Evolutionary conservation across 2,888 invertebrate species (phyloP), one percentile per base, ranked within the genome.

Genomic region (Ceriagrion tenellum): DNA sequence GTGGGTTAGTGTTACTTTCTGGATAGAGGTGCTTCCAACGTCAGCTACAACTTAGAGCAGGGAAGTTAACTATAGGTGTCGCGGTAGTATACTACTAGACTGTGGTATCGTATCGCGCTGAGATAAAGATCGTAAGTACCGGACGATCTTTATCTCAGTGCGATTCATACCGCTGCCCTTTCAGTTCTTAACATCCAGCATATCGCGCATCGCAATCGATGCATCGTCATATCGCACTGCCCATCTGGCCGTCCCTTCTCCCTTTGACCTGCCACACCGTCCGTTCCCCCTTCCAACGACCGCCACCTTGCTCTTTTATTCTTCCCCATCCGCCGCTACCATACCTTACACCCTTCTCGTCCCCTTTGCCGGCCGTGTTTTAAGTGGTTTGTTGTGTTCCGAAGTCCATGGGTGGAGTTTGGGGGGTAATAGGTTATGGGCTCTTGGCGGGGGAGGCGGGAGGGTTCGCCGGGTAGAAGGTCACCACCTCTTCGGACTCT

Each of bases 351-450:
- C 18, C 35, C 63, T 23, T 35, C n/a, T 23, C 90, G 47, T 55
- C 16, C 55, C 47, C 90, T 18, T 20, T 59, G 16, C 59, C 56
- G 30, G 18, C 93, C 93, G 40, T 74, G 93, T 93, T 93, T 93
- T 93, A 93, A 93, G 93, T 93, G 93, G 93, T 93, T 93, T 93
- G 93, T 93, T 93, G 93, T 93, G 93, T 93, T 93, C 69, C 93
- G 47, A 69, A 93, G 93, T 93, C 63, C 18, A 69, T 69, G 93
- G 63, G 89, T 47, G 55, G 88, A 26, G 88, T 12, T 0, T 56
- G 13, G 91, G 55, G 47, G 0, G 74, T 93, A 93, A 93, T 93
- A 93, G 93, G 93, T 93, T 93, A 93, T 93, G 59, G 93, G 47
- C 35, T 30, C 13, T 16, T 30, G 81, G 81, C 13, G 16, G 35